Base-by-base conservation (phyloP, 2,797 vertebrate species). In the Mormyrus hasselquistii region DNA sequence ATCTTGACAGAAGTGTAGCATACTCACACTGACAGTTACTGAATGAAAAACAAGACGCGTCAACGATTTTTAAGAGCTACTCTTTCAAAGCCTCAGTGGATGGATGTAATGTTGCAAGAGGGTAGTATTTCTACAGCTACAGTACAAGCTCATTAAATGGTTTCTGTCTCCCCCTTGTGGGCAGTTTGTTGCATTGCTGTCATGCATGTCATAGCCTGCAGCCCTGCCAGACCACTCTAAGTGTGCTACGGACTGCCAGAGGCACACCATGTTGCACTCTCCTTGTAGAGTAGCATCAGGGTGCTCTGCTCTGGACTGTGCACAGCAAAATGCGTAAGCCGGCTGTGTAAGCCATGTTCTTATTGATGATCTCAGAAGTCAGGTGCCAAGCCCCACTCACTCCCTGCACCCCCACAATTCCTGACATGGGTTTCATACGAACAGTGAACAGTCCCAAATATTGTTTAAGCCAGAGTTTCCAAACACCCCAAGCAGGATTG, bases 1-100 rank as follows among this genome's bases (percentile, higher is more conserved):
- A 96, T 96, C 96, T 96, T 96, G 96, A 96, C 96, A 97, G 96
- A 96, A 96, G 95, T 95, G 95, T 96, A 96, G 96, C 96, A 96
- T 96, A 95, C 95, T 96, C 95, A 95, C 97, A 96, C 96, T 96
- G 96, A 97, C 96, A 96, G 94, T 96, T 96, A 96, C 96, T 96
- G 96, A 97, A 97, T 97, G 96, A 97, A 96, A 89, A 92, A 83
- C 87, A 89, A 90, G 87, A 88, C 41, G 29, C 53, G 85, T 59
- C 12, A 41, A 82, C 49, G 53, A 91, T 91, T 88, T 91, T 88
- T 34, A 49, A 65, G 86, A 88, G 87, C 89, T 82, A 59, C n/a
- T 41, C 44, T 84, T 84, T 84, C 73, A 79, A 79, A 44, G 73
- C 73, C 73, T 79, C 19, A 2, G 19, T 49, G 41, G 47, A 84